phyloP scores from a whole-genome alignment of 2,113 vertebrate species.

The Syngnathus floridae region DNA sequence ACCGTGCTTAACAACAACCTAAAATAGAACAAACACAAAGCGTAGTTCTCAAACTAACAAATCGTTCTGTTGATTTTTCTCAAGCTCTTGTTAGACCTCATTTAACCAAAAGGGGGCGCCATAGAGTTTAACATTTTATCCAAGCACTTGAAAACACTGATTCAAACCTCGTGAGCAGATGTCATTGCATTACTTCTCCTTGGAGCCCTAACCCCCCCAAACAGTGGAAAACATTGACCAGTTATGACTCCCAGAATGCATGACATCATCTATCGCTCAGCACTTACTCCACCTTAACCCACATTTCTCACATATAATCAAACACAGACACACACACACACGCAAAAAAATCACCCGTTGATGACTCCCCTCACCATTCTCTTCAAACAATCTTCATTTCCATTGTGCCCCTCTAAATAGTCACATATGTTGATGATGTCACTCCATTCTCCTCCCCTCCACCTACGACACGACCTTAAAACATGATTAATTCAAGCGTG shows the following conservation, averaged over 20 bases:
- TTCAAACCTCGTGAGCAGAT: slow-evolving; percentile 8
- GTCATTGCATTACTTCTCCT: slow-evolving; percentile 9
- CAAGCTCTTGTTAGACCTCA: neutral
- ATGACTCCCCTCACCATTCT: neutral
- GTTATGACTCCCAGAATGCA: slow-evolving; percentile 34
- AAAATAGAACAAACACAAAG: neutral
- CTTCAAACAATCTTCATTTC: neutral
- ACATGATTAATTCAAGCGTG: neutral
- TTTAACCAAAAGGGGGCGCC: slow-evolving; percentile 21
- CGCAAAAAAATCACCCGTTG: neutral
- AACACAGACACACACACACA: neutral
- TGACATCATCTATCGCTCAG: slow-evolving; percentile 35
- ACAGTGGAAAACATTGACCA: slow-evolving; percentile 28
- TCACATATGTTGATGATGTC: slow-evolving; percentile 44
- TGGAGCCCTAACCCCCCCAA: slow-evolving; percentile 4
- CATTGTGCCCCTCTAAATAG: slow-evolving; percentile 23
- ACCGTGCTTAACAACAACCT: neutral
- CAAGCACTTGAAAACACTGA: slow-evolving; percentile 15
- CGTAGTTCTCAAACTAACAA: neutral
- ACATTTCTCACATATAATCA: slow-evolving; percentile 1
- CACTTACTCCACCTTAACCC: neutral
- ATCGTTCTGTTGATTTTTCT: neutral
- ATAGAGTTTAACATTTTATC: slow-evolving; percentile 6
- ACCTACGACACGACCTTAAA: neutral
- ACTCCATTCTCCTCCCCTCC: neutral